Conservation (phyloP, 2,113 vertebrate genomes). For the Corapipo altera region DNA sequence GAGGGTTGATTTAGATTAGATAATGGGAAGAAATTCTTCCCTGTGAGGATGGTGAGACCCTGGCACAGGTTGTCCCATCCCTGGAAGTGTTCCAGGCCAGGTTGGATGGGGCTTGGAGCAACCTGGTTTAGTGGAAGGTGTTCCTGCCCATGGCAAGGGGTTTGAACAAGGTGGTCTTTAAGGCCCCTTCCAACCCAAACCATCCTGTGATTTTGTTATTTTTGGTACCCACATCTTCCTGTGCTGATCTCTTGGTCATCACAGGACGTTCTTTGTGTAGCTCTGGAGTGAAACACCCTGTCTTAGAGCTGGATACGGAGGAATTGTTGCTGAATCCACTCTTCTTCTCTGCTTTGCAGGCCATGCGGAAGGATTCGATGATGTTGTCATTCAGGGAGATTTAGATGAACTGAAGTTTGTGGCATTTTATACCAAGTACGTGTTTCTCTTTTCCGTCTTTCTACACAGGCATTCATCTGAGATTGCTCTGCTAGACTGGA, state of each 20-base stretch:
- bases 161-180: background rate
- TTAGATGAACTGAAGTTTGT: constrained; percentile 96
- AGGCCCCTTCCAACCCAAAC: background rate
- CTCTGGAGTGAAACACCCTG: background rate
- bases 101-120: background rate
- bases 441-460: background rate
- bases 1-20: background rate
- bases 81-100: background rate
- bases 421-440: constrained; percentile 97
- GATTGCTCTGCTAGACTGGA: background rate
- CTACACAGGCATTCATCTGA: background rate
- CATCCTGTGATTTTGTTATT: background rate
- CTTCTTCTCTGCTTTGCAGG: constrained; percentile 74
- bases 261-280: background rate
- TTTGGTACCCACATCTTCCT: background rate
- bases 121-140: background rate
- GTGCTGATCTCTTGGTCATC: background rate
- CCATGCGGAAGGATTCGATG: constrained; percentile 95
- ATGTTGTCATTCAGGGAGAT: constrained; percentile 96
- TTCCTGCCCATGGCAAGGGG: background rate
- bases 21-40: background rate
- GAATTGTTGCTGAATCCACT: background rate
- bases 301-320: background rate
- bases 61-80: background rate
- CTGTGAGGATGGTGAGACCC: background rate